Base-by-base conservation (phyloP, 2,113 vertebrate species). In the Cololabis saira region DNA sequence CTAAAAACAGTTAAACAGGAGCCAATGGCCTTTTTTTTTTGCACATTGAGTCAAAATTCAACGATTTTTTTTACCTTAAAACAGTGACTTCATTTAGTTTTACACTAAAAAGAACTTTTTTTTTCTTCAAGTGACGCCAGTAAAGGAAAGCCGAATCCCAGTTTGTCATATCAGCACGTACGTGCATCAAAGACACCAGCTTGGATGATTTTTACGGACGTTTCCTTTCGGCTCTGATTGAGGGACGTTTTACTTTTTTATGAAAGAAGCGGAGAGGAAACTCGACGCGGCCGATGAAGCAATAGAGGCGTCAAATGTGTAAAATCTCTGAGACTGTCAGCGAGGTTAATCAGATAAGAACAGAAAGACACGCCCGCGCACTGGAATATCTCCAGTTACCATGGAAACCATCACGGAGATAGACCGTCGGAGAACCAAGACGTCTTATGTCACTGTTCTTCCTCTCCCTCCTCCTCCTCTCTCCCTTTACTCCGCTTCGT, bases 351-450 rank as follows among this genome's bases (percentile, higher is more conserved):
- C 85, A 87, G 81, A 86, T 82, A 76, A 87, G 70, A 83, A 79
- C 18, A 73, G 73, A 81, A 81, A 84, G 81, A 83, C 82, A 85
- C 77, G 37, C 84, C 78, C 81, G 78, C 30, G 54, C 84, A 24
- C 82, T 89, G 83, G 84, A 90, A 89, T 80, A 88, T 86, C 84
- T 88, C 82, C 74, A 87, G 90, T 91, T 90, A 78, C 90, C 84
- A 91, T 91, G 81, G 88, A 87, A 87, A 91, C 87, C 76, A 78
- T 79, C 74, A 63, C 40, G 43, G 70, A 83, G 85, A 77, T 73
- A 76, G 75, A 72, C 71, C 17, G 48, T 83, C 37, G 58, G 84
- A 87, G 81, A 83, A 82, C 24, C 49, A 58, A 89, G 81, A 88
- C 83, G 75, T 87, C 73, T 89, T 82, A 82, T 87, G 83, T 89